Evolutionary conservation across 2,113 vertebrate genomes (phyloP), one percentile per base, ranked within the genome.

Genomic region (Meriones unguiculatus): DNA sequence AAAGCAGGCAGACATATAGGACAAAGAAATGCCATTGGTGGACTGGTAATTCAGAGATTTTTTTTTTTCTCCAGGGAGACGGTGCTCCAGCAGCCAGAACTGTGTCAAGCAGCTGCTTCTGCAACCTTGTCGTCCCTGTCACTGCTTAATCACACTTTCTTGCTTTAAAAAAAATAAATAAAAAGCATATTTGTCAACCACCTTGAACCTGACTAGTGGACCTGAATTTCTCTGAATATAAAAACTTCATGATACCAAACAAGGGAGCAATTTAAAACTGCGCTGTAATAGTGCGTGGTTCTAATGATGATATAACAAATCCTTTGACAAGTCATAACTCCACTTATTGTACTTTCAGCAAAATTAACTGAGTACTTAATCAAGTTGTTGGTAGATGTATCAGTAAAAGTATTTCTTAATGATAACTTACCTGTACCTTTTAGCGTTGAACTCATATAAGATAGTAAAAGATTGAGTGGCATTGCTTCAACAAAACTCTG

Each of bases 381-480:
- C 18, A 76, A 89, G 65, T 69, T 89, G 13, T 85, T 95, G 67
- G 73, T 67, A 95, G 35, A 81, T 25, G 88, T 41, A 85, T 81
- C 38, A 86, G 64, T 92, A 89, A 81, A 95, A 88, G 38, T 77
- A 88, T n/a, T 38, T 96, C 77, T 92, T 93, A 14, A 80, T 95
- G 57, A 72, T 84, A 92, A 81, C 54, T 35, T 5, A 14, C 18
- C 41, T 87, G 65, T 64, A 10, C 80, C 38, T 90, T 93, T 88
- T 52, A 13, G 3, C 5, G 72, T 20, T 70, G 52, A 95, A 80
- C 18, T 92, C 12, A 95, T 81, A 85, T 76, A 96, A 35, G 17
- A n/a, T 78, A 80, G 54, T 20, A 89, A 90, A 95, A 17, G 87
- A 80, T 32, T 62, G 25, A 93, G 65, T 76, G 94, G 25, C 50